Evolutionary conservation across 2,888 invertebrate species (phyloP).

Genomic region (Augiades crinisus): DNA sequence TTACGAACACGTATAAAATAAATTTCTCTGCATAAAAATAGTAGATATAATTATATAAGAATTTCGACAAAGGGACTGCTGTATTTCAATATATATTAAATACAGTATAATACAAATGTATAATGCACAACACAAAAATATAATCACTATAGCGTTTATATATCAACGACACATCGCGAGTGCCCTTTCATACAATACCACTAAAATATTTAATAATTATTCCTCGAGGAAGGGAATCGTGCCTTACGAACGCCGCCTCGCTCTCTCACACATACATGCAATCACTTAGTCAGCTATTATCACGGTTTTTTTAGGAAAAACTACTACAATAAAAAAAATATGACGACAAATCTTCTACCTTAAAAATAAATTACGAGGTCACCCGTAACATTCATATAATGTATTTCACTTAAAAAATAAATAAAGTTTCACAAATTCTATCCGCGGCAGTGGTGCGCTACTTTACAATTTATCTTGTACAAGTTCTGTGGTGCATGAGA

Average conservation of each 20-base stretch:
- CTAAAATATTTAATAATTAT: conserved; percentile 52
- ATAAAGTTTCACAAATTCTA: conserved; percentile 51
- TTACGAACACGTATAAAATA: conserved; percentile 25
- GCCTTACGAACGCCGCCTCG: conserved; percentile 71
- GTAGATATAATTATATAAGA: conserved; percentile 27
- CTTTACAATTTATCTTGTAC: conserved; percentile 36
- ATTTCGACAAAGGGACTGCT: conserved; percentile 33
- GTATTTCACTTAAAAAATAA: conserved; percentile 69
- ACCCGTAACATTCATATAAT: conserved; percentile 65
- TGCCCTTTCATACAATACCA: conserved; percentile 58
- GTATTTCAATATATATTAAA: conserved; percentile 33
- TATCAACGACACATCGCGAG: conserved; percentile 61
- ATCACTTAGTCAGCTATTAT: conserved; percentile 78
- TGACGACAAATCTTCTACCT: conserved; percentile 73
- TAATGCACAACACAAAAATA: conserved; percentile 60
- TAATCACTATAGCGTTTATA: conserved; percentile 42
- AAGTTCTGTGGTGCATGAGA: conserved; percentile 14
- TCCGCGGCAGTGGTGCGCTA: conserved; percentile 45
- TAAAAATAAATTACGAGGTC: conserved; percentile 74
- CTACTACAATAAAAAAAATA: conserved; percentile 67
- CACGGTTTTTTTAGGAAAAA: conserved; percentile 76
- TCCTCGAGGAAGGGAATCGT: conserved; percentile 69
- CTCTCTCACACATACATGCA: conserved; percentile 61
- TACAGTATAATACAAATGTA: conserved; percentile 27
- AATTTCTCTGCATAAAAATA: conserved; percentile 28